Base-by-base conservation (phyloP, 1,140 invertebrate genomes). In the Camponotus floridanus region DNA sequence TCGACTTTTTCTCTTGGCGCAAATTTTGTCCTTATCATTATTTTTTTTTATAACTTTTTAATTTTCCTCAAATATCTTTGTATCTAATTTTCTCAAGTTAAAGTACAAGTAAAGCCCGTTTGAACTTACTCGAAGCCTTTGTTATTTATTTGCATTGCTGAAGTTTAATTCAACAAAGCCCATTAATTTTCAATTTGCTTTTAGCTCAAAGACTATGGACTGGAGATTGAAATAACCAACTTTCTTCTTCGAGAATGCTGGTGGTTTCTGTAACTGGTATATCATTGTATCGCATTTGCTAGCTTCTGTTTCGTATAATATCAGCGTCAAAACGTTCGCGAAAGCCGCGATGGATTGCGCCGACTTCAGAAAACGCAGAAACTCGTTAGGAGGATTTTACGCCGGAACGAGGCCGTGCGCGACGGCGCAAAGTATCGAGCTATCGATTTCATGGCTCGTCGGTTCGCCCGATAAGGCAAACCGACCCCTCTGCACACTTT, bases 381-480 rank as follows among this genome's bases (percentile, higher is more conserved):
- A 90, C 88, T 90, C 80, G 89, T 90, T 90, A 90, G 76, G 59
- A 85, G 64, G 88, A 90, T 90, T 90, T 90, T 78, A 90, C 76
- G 80, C 11, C 42, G 80, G 76, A 86, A 86, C 80, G 86, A 80
- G 85, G 79, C 73, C 79, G 74, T 74, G 85, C 85, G 78, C 85
- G 84, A 70, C 87, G 89, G 89, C 85, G 90, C 87, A 86, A 91
- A 88, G 85, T 90, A 88, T 91, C 87, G 90, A 90, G 88, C 89
- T 90, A 90, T 90, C 89, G 89, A 90, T 90, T 90, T 90, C 88
- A 90, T 76, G 88, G 86, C 86, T 90, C 86, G 89, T 78, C 86
- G 80, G 76, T 71, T 87, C 71, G 86, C 76, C 86, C 81, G 89
- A 90, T 90, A 90, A 90, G 88, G 83, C 74, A 80, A 78, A 59